Percentiles rank a stretch among this genome's conserved stretches.
phyloP scores from a whole-genome alignment of 2,888 invertebrate genomes.

The Archaeoteleia sp. region DNA sequence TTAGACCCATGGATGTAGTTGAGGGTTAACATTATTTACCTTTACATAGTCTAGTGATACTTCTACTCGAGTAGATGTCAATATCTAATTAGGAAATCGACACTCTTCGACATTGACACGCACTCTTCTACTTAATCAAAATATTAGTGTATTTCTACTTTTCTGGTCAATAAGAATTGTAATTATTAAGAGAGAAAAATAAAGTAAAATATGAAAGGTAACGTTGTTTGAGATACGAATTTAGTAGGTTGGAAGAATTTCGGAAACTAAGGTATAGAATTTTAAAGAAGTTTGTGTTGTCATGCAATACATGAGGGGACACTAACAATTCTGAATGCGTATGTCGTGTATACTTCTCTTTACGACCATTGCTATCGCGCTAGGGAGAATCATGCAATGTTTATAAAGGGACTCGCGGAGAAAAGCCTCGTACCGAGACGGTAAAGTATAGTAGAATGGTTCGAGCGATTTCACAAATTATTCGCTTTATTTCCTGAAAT shows the following conservation, averaged over 20 bases:
- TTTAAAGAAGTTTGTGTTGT: constrained; percentile 25
- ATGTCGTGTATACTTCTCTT: constrained; percentile 33
- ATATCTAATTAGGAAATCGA: no score
- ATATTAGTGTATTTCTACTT: no score
- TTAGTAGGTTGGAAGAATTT: constrained; percentile 1
- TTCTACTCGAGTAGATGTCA: no score
- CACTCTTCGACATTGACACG: no score
- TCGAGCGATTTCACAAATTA: constrained; percentile 37
- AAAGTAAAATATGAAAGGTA: constrained; percentile 12
- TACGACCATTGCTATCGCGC: constrained; percentile 33
- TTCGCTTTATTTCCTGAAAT: constrained; percentile 8
- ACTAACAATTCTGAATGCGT: constrained; percentile 41
- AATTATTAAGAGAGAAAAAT: no score
- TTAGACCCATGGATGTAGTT: no score
- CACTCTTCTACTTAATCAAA: no score
- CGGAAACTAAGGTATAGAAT: constrained; percentile 15
- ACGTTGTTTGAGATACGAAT: constrained; percentile 1
- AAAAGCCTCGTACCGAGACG: constrained; percentile 33
- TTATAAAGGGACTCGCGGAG: constrained; percentile 38
- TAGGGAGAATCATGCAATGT: constrained; percentile 43
- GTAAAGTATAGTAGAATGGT: constrained; percentile 18
- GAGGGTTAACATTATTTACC: no score
- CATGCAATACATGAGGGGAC: constrained; percentile 18
- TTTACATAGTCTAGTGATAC: no score
- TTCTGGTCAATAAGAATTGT: no score